phyloP scores from a whole-genome alignment of 2,113 vertebrate genomes.

The Neolamprologus ventralis region DNA sequence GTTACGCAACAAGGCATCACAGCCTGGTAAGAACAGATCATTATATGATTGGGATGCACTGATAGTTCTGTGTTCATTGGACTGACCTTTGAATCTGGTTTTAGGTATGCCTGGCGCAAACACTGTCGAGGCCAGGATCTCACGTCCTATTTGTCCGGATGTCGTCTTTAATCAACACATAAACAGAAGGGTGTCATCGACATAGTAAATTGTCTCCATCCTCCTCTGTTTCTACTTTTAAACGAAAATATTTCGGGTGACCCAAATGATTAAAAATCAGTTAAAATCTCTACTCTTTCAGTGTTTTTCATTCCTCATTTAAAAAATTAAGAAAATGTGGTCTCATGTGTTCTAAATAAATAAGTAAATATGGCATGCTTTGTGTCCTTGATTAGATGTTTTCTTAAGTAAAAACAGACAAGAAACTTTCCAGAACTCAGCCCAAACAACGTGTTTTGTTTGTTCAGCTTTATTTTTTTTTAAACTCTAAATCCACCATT shows the following conservation, averaged over 20 bases:
- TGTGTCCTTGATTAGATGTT: not conserved
- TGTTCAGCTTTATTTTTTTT: not conserved
- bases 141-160: not conserved
- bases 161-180: not conserved
- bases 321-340: rapidly evolving
- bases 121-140: rapidly evolving
- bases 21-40: not conserved
- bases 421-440: not conserved
- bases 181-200: not conserved
- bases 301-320: not conserved
- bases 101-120: not conserved
- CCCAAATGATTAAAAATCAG: not conserved
- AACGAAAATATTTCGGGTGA: rapidly evolving
- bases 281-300: not conserved
- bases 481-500: rapidly evolving
- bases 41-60: not conserved
- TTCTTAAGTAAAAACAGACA: not conserved
- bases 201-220: not conserved
- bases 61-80: not conserved
- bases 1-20: not conserved
- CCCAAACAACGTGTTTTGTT: not conserved
- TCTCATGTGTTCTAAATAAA: not conserved
- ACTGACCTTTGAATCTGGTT: not conserved
- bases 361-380: not conserved
- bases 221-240: rapidly evolving